Evolutionary conservation across 2,113 vertebrate genomes (phyloP).

Genomic region (Calidris pygmaea): DNA sequence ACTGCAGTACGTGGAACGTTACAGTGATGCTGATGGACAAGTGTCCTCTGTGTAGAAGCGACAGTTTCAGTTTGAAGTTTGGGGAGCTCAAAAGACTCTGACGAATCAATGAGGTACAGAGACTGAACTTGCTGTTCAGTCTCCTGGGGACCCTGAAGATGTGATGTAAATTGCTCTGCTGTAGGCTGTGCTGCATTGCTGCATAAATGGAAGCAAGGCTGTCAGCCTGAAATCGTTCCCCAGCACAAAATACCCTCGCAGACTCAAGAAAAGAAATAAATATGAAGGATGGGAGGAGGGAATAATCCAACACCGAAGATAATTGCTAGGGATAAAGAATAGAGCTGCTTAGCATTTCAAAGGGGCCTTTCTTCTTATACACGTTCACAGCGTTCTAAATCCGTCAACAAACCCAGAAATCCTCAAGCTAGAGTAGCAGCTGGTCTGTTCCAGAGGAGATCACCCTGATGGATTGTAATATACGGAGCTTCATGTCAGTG

Average conservation of each 20-base stretch:
- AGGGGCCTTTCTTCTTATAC: neutral
- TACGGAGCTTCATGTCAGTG: neutral
- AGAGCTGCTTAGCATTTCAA: constrained; percentile 56
- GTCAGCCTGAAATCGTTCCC: neutral
- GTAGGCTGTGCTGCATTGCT: neutral
- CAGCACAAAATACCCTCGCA: neutral
- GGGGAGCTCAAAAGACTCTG: neutral
- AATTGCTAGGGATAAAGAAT: constrained; percentile 30
- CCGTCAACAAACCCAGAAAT: neutral
- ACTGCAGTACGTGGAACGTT: neutral
- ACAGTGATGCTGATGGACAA: neutral
- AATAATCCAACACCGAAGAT: neutral
- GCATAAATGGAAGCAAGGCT: neutral
- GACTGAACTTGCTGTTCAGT: neutral
- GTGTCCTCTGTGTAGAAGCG: neutral
- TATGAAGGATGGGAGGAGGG: neutral
- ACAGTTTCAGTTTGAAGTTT: neutral
- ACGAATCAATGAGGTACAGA: neutral
- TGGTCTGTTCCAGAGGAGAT: constrained; percentile 45
- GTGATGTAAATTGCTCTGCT: neutral
- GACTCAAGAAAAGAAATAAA: neutral
- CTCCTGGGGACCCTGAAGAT: neutral
- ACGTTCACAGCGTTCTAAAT: neutral
- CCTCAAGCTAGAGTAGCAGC: neutral
- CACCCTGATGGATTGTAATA: constrained; percentile 50